Evolutionary conservation across 30 jellyfish, hydroid and myxozoan genomes (phyloP), one percentile per base, ranked within the genome.

Genomic region (Aurelia sp.): DNA sequence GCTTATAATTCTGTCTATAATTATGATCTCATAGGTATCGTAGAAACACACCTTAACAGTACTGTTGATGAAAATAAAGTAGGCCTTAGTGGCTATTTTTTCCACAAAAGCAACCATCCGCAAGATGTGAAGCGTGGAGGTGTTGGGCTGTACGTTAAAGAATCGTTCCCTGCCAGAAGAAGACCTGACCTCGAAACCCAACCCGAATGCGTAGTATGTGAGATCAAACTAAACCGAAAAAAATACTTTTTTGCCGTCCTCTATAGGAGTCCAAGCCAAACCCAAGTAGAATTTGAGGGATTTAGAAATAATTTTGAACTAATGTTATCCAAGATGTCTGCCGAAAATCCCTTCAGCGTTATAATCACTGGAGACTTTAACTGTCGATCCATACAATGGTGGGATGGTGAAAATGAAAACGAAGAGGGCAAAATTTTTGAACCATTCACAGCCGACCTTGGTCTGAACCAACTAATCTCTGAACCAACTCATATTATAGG

Each of bases 251-350:
- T 58, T 58, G 67, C 67, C 27, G 27, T 23, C 77, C 50, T 58
- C 37, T 66, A 83, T 62, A 71, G 86, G 71, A 83, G 86, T 73
- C 92, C 92, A 71, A 62, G 92, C 61, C 86, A 71, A 55, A 64
- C 58, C 62, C 83, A 71, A 65, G 65, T 53, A 66, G 80, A 71
- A 58, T 72, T 83, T 31, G 63, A 62, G 15, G 48, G 19, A 27
- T 83, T 83, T 79, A 71, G 53, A 40, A 62, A n/a, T 41, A 71
- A 83, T 33, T 73, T 70, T 73, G 74, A 72, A 47, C 63, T 35
- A 12, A 61, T 81, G 91, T 51, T 81, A 52, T 81, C 82, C 76
- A 81, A 81, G 57, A 53, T 67, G 83, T 79, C 31, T 79, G 89
- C 81, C 65, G 89, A 79, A 50, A 65, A 79, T 47, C 80, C 89